Conservation (phyloP, 2,113 vertebrate species). For the Procavia capensis region DNA sequence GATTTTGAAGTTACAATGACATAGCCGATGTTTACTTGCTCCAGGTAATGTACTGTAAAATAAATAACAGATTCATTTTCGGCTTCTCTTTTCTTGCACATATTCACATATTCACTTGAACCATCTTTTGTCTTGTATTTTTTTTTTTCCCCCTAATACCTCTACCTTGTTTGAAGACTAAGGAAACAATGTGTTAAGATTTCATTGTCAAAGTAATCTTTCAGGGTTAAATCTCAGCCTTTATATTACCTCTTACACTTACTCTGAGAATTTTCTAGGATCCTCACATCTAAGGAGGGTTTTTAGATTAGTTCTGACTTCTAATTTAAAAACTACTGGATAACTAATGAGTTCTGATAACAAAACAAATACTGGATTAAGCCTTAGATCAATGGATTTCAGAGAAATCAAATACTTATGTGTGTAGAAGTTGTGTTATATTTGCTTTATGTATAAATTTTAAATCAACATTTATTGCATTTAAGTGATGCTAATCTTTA, state of each 20-base stretch:
- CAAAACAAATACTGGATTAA: constrained; percentile 68
- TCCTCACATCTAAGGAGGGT: neutral
- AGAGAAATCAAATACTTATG: constrained; percentile 65
- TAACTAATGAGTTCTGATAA: constrained; percentile 70
- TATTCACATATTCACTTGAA: neutral
- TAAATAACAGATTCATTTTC: neutral
- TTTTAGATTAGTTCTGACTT: constrained; percentile 52
- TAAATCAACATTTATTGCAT: constrained; percentile 66
- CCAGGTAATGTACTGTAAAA: neutral
- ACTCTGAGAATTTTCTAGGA: constrained; percentile 12
- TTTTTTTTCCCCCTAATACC: neutral
- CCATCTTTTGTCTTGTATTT: neutral
- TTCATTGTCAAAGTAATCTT: neutral
- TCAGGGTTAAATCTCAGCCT: constrained; percentile 46
- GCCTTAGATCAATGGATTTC: constrained; percentile 66
- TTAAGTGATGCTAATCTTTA: constrained; percentile 48
- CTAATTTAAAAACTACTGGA: constrained; percentile 53
- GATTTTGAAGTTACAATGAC: neutral
- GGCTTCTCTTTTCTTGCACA: neutral
- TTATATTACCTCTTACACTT: constrained; percentile 7
- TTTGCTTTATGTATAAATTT: constrained; percentile 72
- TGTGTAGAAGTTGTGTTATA: constrained; percentile 46
- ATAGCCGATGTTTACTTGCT: neutral
- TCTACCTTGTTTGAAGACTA: neutral
- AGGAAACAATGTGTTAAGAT: neutral